phyloP scores from a whole-genome alignment of 2,888 invertebrate genomes.

The Melanargia galathea region DNA sequence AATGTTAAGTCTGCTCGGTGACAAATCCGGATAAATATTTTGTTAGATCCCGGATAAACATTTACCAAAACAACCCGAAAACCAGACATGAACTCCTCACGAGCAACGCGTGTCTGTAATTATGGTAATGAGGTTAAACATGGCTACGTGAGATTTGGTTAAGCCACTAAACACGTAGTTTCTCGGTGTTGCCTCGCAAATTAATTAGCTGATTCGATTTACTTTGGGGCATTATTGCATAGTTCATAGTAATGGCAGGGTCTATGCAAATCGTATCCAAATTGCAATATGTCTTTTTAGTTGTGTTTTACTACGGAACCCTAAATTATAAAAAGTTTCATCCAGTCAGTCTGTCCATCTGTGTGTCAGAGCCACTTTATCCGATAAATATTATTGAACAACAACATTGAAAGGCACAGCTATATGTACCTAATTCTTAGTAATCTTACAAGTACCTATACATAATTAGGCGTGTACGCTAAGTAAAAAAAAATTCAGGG shows the following conservation, averaged over 20 bases:
- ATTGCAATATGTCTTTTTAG: too few relatives aligned
- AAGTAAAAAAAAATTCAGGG: too few relatives aligned
- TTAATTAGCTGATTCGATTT: constrained; percentile 21
- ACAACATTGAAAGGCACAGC: too few relatives aligned
- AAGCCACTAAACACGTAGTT: constrained; percentile 22
- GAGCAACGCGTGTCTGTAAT: constrained; percentile 15
- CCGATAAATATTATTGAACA: too few relatives aligned
- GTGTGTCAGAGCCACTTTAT: too few relatives aligned
- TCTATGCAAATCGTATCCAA: too few relatives aligned
- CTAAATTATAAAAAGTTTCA: too few relatives aligned
- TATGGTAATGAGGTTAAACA: constrained; percentile 23
- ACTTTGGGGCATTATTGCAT: not conserved
- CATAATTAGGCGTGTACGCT: too few relatives aligned
- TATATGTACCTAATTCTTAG: too few relatives aligned
- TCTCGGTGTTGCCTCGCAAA: constrained; percentile 17
- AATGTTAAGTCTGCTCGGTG: not conserved
- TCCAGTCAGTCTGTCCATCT: too few relatives aligned
- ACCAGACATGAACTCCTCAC: constrained; percentile 16
- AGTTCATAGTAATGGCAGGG: not conserved
- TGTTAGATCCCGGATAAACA: constrained; percentile 4
- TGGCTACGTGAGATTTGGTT: constrained; percentile 22
- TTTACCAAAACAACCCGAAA: constrained; percentile 14
- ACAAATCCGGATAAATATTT: not conserved
- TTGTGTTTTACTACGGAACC: too few relatives aligned
- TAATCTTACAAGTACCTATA: too few relatives aligned